A percentile compares a stretch with the other conserved stretches of the same genome.
phyloP scores from a whole-genome alignment of 2,113 vertebrate species.

The Mus spicilegus region DNA sequence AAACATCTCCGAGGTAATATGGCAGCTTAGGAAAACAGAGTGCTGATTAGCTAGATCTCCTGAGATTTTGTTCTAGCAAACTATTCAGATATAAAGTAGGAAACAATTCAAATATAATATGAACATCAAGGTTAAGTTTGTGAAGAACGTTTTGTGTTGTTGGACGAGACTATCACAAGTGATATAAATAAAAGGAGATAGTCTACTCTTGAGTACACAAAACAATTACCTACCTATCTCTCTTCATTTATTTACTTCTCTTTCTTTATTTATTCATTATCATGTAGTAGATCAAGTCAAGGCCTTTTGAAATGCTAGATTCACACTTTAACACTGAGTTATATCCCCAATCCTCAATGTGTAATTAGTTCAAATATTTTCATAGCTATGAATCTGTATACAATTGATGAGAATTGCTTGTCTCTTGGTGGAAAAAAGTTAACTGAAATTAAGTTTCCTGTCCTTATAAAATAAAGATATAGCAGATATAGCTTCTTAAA shows the following conservation, averaged over 20 bases:
- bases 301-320: not conserved
- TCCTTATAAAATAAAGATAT: not conserved
- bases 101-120: not conserved
- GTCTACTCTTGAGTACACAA: not conserved
- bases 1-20: not conserved
- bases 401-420: not conserved
- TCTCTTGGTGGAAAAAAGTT: not conserved
- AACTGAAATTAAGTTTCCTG: conserved; percentile 24
- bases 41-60: not conserved
- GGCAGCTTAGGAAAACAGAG: not conserved
- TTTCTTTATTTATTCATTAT: too few relatives aligned
- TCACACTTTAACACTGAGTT: not conserved
- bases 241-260: not conserved
- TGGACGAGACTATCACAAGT: not conserved
- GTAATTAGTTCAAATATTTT: not conserved
- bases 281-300: too few relatives aligned
- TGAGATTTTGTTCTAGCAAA: not conserved
- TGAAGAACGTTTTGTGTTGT: not conserved
- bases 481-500: not conserved
- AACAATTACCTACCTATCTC: not conserved
- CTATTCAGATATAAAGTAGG: not conserved
- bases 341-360: too few relatives aligned
- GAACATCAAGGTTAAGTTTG: not conserved
- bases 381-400: not conserved
- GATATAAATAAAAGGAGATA: not conserved